These are phyloP conservation scores for Seira ritae DNA, from an alignment of 2,888 invertebrate species.

Conservation along the genomic window DNA sequence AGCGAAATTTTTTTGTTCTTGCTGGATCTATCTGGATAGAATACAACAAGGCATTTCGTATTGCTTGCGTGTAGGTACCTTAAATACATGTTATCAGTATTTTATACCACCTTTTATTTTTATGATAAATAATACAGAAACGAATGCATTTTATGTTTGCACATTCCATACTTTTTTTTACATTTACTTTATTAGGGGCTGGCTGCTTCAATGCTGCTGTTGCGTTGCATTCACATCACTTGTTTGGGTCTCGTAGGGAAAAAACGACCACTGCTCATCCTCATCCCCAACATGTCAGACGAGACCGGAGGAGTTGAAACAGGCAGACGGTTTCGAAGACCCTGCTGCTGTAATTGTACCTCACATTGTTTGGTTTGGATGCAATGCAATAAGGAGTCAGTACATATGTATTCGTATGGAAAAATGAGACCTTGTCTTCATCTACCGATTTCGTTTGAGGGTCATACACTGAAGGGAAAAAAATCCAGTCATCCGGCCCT, in stretches of 20 bases:
- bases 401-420: not conserved
- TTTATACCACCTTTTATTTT: slow-evolving; percentile 10
- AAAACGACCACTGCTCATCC: not conserved
- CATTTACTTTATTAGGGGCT: not conserved
- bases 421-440: slow-evolving; percentile 13
- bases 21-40: slow-evolving; percentile 39
- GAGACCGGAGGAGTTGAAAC: not conserved
- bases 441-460: slow-evolving; percentile 31
- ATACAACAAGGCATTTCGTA: not conserved
- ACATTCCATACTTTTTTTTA: slow-evolving; percentile 42
- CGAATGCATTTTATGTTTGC: slow-evolving; percentile 46
- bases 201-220: slow-evolving; percentile 27
- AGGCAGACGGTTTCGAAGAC: not conserved
- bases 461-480: slow-evolving; percentile 40
- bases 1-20: slow-evolving; percentile 31
- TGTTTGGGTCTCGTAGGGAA: not conserved
- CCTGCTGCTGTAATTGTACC: not conserved
- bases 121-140: slow-evolving; percentile 39
- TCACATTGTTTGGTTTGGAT: slow-evolving; percentile 1
- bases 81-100: slow-evolving; percentile 36
- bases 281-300: not conserved
- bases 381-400: not conserved
- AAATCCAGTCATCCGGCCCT: slow-evolving; percentile 62
- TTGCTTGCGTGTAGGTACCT: slow-evolving; percentile 13
- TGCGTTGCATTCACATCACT: not conserved